These are phyloP conservation scores for Urophycis tenuis DNA, from an alignment of 2,797 vertebrate species.

Conservation along the genomic window DNA sequence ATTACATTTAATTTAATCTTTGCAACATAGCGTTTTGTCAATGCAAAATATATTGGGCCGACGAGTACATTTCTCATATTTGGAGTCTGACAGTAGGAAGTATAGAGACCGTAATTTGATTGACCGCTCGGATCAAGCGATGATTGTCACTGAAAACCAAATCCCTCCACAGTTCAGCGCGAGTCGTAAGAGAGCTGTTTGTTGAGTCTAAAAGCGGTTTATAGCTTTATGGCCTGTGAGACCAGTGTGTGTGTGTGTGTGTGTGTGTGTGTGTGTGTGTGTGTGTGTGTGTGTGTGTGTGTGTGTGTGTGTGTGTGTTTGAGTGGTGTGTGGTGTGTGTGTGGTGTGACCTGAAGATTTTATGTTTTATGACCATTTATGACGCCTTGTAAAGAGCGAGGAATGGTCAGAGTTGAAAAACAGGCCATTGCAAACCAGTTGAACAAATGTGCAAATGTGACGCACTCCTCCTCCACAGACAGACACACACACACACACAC, in stretches of 20 bases:
- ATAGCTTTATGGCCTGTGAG: constrained; percentile 32
- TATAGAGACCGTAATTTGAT: not conserved
- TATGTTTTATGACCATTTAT: constrained; percentile 67
- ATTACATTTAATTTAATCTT: not conserved
- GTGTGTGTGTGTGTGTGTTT: constrained; percentile 21
- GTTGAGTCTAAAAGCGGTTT: constrained; percentile 7
- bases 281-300: constrained; percentile 14
- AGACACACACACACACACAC: constrained; percentile 10
- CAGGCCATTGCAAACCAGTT: constrained; percentile 52
- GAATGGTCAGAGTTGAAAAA: constrained; percentile 58
- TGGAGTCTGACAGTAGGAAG: not conserved
- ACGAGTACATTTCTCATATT: not conserved
- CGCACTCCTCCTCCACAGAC: constrained; percentile 11
- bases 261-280: constrained; percentile 23
- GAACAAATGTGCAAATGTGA: constrained; percentile 50
- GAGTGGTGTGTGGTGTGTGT: constrained; percentile 28
- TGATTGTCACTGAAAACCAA: constrained; percentile 3
- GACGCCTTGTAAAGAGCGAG: constrained; percentile 64
- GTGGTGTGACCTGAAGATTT: constrained; percentile 39
- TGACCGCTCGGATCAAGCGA: not conserved
- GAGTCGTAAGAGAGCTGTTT: not conserved
- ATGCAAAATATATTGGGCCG: not conserved
- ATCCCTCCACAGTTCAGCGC: not conserved
- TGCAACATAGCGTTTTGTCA: not conserved
- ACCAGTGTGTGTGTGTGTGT: constrained; percentile 30